Conservation (phyloP, 2,113 vertebrate genomes). For the Stigmatopora nigra region DNA sequence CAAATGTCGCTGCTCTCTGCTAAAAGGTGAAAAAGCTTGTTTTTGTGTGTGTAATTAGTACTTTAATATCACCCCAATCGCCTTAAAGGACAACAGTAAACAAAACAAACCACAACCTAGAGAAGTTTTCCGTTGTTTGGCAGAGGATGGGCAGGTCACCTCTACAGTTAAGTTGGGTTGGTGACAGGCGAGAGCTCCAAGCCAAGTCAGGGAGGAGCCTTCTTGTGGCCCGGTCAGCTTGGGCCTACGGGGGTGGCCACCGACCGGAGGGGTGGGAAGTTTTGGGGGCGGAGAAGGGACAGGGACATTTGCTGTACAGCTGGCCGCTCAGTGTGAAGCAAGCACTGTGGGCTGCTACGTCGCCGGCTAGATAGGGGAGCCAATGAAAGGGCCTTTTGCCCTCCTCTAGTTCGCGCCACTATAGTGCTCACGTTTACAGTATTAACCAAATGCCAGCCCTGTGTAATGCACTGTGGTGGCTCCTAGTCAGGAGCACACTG, state of each 20-base stretch:
- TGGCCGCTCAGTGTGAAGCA: constrained; percentile 98
- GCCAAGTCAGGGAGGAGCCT: constrained; percentile 90
- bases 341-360: constrained; percentile 89
- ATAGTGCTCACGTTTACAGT: constrained; percentile 26
- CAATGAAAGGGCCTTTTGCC: constrained; percentile 82
- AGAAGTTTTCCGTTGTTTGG: not conserved
- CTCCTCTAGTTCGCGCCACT: constrained; percentile 47
- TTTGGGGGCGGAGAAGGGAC: constrained; percentile 67
- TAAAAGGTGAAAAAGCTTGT: constrained; percentile 51
- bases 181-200: constrained; percentile 88
- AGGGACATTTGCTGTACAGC: constrained; percentile 99
- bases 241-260: constrained; percentile 79
- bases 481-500: constrained; percentile 58
- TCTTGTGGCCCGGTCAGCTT: constrained; percentile 87
- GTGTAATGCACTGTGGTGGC: constrained; percentile 17
- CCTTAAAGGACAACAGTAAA: constrained; percentile 62
- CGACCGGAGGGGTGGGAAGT: constrained; percentile 77
- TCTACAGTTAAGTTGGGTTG: constrained; percentile 82
- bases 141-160: constrained; percentile 76
- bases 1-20: constrained; percentile 59
- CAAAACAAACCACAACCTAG: constrained; percentile 49
- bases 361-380: constrained; percentile 90
- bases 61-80: constrained; percentile 34
- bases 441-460: constrained; percentile 43
- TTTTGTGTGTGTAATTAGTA: constrained; percentile 31